Evolutionary conservation across 2,888 invertebrate species (phyloP).

Genomic region (Brenthis hecate): DNA sequence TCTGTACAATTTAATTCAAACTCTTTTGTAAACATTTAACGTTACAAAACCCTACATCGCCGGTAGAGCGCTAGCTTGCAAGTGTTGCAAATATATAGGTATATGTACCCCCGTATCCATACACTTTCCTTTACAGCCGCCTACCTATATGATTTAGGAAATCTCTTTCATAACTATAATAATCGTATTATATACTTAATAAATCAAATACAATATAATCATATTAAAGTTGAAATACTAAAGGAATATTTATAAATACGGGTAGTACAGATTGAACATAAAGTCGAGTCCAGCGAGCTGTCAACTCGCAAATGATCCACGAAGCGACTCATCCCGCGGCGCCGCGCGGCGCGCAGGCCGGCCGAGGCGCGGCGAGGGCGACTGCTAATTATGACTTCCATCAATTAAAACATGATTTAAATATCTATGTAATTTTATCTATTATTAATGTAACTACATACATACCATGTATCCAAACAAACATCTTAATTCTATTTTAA

Average conservation of each 20-base stretch:
- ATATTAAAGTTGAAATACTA: background rate
- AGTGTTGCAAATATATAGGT: no score
- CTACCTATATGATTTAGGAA: no score
- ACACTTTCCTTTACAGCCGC: no score
- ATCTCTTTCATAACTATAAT: no score
- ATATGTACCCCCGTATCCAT: no score
- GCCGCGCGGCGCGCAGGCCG: background rate
- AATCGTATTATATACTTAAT: no score
- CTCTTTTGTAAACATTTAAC: background rate
- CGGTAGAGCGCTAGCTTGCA: background rate
- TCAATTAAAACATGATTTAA: no score
- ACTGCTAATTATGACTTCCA: no score
- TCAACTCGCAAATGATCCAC: conserved; percentile 13
- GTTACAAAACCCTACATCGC: background rate
- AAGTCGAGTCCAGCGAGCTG: background rate
- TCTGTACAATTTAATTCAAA: conserved; percentile 10
- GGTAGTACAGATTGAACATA: background rate
- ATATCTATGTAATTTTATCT: no score
- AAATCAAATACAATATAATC: background rate
- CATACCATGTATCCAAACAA: no score
- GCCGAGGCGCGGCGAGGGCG: background rate
- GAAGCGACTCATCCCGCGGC: background rate
- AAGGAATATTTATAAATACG: background rate
- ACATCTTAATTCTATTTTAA: no score
- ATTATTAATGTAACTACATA: no score